phyloP scores from a whole-genome alignment of 2,888 invertebrate species.

The Oithona nana region DNA sequence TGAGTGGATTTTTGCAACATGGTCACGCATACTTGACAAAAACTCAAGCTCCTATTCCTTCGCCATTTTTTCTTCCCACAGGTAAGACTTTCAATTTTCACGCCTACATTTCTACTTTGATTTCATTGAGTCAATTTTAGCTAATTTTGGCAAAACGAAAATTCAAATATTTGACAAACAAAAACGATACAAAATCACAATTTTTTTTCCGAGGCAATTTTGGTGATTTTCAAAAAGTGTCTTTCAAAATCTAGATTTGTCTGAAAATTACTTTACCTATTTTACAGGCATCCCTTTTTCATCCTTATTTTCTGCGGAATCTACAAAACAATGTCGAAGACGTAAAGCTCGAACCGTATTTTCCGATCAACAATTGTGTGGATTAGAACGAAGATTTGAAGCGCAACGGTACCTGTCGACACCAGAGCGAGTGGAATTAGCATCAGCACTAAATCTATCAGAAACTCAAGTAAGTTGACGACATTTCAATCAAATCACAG shows the following conservation, averaged over 20 bases:
- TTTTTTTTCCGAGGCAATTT: too few species aligned
- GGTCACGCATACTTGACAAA: constrained; percentile 34
- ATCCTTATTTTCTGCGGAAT: constrained; percentile 27
- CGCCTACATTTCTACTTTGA: too few species aligned
- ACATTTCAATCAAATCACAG: too few species aligned
- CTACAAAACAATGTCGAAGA: constrained; percentile 78
- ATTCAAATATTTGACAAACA: too few species aligned
- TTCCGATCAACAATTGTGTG: constrained; percentile 44
- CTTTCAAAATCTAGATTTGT: too few species aligned
- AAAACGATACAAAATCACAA: too few species aligned
- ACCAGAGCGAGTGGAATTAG: constrained; percentile 84
- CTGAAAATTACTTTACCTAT: neutral
- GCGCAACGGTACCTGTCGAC: constrained; percentile 86
- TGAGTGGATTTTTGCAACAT: constrained; percentile 28
- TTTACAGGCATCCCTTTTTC: constrained; percentile 25
- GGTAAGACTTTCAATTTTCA: neutral
- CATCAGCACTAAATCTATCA: constrained; percentile 72
- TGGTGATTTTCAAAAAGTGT: too few species aligned
- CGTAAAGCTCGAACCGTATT: constrained; percentile 86
- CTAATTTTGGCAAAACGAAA: too few species aligned
- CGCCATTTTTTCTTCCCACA: neutral
- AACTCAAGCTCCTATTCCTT: constrained; percentile 26
- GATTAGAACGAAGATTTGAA: constrained; percentile 84
- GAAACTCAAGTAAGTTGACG: constrained; percentile 61
- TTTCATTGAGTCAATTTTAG: too few species aligned